Conservation (phyloP, 2,113 vertebrate genomes). For the Pelvicachromis taeniatus region DNA sequence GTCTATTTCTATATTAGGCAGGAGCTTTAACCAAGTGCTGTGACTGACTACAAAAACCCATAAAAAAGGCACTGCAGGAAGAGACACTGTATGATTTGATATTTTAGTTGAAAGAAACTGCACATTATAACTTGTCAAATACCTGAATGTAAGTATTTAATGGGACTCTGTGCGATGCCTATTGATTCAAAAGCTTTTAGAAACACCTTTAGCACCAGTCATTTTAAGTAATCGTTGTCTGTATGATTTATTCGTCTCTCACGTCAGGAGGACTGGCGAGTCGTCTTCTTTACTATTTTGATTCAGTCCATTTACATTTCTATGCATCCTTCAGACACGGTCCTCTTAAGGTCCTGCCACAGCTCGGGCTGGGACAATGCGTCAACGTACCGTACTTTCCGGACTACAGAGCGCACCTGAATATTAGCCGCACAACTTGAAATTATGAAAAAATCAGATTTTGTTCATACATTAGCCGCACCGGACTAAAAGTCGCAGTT, state of each 20-base stretch:
- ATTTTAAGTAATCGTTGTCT: neutral
- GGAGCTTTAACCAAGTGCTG: neutral
- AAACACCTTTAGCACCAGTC: neutral
- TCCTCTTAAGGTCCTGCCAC: neutral
- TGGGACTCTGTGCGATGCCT: neutral
- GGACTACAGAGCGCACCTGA: too few relatives aligned
- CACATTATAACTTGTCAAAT: neutral
- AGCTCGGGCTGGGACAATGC: too few relatives aligned
- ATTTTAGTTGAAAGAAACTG: neutral
- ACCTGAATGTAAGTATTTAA: neutral
- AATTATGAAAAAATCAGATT: too few relatives aligned
- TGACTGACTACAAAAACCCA: neutral
- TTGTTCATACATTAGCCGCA: too few relatives aligned
- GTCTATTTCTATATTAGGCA: neutral
- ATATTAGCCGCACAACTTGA: too few relatives aligned
- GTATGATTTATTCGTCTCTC: neutral
- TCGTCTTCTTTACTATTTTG: neutral
- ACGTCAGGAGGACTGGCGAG: neutral
- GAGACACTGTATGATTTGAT: neutral
- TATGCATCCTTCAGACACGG: neutral
- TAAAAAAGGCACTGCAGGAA: neutral
- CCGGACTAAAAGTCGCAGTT: too few relatives aligned
- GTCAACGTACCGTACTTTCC: too few relatives aligned
- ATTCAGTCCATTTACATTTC: neutral
- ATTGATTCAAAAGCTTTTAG: neutral